Evolutionary conservation across 2,888 invertebrate species (phyloP), one percentile per base, ranked within the genome.

Genomic region (Gibbula magus): DNA sequence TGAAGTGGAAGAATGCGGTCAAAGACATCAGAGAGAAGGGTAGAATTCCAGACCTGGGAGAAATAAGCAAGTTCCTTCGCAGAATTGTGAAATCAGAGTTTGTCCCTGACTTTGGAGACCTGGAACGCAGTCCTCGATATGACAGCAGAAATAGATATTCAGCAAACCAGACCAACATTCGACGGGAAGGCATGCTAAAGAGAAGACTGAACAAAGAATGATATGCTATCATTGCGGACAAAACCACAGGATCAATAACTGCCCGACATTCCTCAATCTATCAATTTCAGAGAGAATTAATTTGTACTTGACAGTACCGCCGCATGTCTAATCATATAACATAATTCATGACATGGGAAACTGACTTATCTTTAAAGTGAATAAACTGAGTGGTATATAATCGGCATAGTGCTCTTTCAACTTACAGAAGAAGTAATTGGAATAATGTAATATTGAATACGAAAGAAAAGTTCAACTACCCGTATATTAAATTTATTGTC

Each of bases 171-270:
- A 56, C 22, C 56, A 20, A 25, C 20, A 56, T 10, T 10, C 52
- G 56, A 56, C 5, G 20, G 56, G 56, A n/a, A 25, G 25, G 25
- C 20, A 25, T 56, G 56, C 20, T 25, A 56, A 10, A 56, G 20
- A 56, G 25, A 56, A n/a, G 25, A 56, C 56, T 25, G 22, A 25
- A 1, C 20, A 56, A 16, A 45, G 20, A n/a, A n/a, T n/a, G n/a
- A 22, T 22, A 22, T 61, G 61, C 7, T 22, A 61, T 22, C 25
- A 25, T 13, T 61, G 61, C 22, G 7, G 61, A 66, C 52, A 61
- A 18, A 35, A 66, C 76, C 18, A 29, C 76, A 18, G 80, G 45
- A 45, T 45, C 45, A 45, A 45, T 45, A 45, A 76, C 3, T 80
- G 80, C 53, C 76, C 52, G 1, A 70, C 35, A 2, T 80, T 61